Evolutionary conservation across 2,113 vertebrate species (phyloP).

Genomic region (Gambusia affinis): DNA sequence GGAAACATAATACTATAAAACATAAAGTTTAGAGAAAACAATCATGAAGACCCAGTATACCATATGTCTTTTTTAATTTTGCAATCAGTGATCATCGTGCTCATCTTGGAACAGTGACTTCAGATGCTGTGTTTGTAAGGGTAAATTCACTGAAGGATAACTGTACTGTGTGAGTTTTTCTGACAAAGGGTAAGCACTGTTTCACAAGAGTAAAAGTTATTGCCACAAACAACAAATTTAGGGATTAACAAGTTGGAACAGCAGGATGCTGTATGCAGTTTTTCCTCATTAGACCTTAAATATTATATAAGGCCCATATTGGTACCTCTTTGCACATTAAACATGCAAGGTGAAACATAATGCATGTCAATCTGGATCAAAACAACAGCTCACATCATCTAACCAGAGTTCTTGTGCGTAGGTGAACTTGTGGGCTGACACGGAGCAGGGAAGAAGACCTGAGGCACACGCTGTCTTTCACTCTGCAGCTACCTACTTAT

Average conservation of each 20-base stretch:
- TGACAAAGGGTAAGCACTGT: background rate
- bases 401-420: slow-evolving; percentile 23
- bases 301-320: background rate
- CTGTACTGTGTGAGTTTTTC: slow-evolving; percentile 17
- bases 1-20: background rate
- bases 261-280: background rate
- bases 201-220: background rate
- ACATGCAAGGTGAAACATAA: slow-evolving; percentile 2
- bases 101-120: slow-evolving; percentile 29
- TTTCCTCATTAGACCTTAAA: background rate
- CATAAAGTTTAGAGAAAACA: background rate
- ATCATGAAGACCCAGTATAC: background rate
- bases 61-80: slow-evolving; percentile 20
- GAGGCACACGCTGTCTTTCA: slow-evolving; percentile 56
- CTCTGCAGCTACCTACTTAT: slow-evolving; percentile 59
- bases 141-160: slow-evolving; percentile 3
- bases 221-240: background rate
- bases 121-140: background rate
- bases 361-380: slow-evolving; percentile 22
- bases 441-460: slow-evolving; percentile 46
- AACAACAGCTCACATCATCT: slow-evolving; percentile 46
- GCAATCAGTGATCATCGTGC: slow-evolving; percentile 40
- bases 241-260: background rate
- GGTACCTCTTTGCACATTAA: background rate
- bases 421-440: slow-evolving; percentile 45